Conservation (phyloP, 2,113 vertebrate species). For the Amphilophus citrinellus region DNA sequence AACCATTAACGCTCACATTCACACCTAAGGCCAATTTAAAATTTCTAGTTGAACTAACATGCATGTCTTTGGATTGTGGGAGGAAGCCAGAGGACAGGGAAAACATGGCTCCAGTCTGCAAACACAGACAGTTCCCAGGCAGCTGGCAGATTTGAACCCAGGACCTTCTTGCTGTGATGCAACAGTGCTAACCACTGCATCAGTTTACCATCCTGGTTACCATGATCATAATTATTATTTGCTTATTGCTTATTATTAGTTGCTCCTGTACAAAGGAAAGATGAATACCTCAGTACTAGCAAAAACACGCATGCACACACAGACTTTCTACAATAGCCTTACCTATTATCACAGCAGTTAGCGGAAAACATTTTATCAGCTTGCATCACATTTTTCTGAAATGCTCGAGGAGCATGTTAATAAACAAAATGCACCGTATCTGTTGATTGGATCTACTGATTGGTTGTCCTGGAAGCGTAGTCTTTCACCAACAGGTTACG, state of each 20-base stretch:
- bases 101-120: too few species aligned
- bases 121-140: background rate
- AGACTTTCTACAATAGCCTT: background rate
- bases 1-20: background rate
- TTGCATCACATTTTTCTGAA: conserved; percentile 27
- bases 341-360: conserved; percentile 21
- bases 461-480: conserved; percentile 21
- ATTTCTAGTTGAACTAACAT: background rate
- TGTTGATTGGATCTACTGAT: conserved; percentile 55
- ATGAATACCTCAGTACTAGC: background rate
- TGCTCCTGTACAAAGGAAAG: background rate
- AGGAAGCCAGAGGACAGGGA: background rate
- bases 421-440: conserved; percentile 45
- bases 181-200: background rate
- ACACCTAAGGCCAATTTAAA: background rate
- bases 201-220: background rate
- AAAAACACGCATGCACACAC: background rate
- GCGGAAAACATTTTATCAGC: conserved; percentile 31
- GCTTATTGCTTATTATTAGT: conserved; percentile 2
- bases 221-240: background rate
- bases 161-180: background rate
- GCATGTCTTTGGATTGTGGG: background rate
- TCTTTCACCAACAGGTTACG: conserved; percentile 56
- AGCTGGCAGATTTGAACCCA: background rate
- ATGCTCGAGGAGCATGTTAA: conserved; percentile 4